Conservation (phyloP, 2,113 vertebrate genomes). For the Zapus hudsonius region DNA sequence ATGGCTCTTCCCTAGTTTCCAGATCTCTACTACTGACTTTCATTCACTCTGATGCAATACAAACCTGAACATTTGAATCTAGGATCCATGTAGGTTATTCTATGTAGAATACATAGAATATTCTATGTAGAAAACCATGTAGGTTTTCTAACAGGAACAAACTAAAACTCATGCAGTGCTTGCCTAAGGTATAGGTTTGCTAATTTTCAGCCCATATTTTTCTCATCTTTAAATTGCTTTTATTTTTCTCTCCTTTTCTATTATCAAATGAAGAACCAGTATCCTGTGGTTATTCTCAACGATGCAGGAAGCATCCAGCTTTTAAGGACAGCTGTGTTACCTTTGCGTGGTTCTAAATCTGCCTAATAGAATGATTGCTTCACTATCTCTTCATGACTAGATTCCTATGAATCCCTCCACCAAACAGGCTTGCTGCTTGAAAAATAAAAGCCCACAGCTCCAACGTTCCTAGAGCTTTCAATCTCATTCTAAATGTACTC, state of each 20-base stretch:
- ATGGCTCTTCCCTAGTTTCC: no score
- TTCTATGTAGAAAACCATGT: no score
- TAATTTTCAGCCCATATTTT: not conserved
- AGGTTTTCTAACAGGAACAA: not conserved
- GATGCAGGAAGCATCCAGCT: not conserved
- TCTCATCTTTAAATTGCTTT: not conserved
- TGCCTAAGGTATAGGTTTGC: not conserved
- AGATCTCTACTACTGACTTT: no score
- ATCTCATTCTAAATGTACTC: conserved; percentile 31
- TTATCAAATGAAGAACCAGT: not conserved
- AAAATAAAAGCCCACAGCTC: conserved; percentile 11
- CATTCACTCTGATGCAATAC: no score
- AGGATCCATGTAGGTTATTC: no score
- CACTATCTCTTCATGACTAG: not conserved
- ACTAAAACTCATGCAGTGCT: not conserved
- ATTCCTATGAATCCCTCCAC: not conserved
- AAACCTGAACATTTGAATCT: no score
- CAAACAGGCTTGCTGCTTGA: not conserved
- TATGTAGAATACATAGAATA: no score
- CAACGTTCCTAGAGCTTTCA: conserved; percentile 2
- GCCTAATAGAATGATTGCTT: not conserved
- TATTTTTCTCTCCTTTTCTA: not conserved
- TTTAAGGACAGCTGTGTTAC: not conserved
- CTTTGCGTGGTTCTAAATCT: not conserved
- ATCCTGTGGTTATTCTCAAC: not conserved